These are phyloP conservation scores for Pardalotus punctatus DNA, from an alignment of 2,113 vertebrate species.

Conservation along the genomic window DNA sequence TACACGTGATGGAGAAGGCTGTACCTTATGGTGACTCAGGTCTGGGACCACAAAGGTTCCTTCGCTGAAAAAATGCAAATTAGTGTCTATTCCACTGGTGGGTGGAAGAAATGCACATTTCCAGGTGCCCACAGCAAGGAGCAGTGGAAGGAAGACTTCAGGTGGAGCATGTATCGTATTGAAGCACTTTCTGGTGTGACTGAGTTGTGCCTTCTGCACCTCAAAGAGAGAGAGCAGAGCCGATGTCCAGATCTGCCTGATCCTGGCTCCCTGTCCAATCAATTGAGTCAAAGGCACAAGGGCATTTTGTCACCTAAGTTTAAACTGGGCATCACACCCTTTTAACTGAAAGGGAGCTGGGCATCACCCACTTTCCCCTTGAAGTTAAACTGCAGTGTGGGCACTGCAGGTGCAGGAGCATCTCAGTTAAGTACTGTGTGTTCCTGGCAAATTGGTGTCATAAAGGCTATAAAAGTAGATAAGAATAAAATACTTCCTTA, in stretches of 20 bases:
- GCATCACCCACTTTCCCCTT: not conserved
- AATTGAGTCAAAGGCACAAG: not conserved
- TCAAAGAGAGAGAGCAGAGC: not conserved
- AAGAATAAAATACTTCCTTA: not conserved
- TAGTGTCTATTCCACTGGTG: not conserved
- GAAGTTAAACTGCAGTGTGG: not conserved
- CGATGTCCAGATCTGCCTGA: not conserved
- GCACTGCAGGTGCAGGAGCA: not conserved
- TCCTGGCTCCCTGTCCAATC: not conserved
- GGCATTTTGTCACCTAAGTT: not conserved
- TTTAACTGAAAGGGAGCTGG: too few species aligned
- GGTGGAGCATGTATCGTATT: not conserved
- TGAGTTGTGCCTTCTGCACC: not conserved
- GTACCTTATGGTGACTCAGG: not conserved
- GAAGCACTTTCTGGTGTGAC: not conserved
- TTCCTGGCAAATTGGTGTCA: not conserved
- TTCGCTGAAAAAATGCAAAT: not conserved
- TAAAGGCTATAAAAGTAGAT: not conserved
- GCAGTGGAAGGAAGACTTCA: not conserved
- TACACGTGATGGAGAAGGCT: fast-evolving
- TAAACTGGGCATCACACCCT: not conserved
- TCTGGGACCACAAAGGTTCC: not conserved
- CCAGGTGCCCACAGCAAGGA: not conserved
- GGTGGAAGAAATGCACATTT: not conserved
- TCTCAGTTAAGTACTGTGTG: not conserved